Conservation (phyloP, 1,140 invertebrate genomes). For the Antheraea pernyi region DNA sequence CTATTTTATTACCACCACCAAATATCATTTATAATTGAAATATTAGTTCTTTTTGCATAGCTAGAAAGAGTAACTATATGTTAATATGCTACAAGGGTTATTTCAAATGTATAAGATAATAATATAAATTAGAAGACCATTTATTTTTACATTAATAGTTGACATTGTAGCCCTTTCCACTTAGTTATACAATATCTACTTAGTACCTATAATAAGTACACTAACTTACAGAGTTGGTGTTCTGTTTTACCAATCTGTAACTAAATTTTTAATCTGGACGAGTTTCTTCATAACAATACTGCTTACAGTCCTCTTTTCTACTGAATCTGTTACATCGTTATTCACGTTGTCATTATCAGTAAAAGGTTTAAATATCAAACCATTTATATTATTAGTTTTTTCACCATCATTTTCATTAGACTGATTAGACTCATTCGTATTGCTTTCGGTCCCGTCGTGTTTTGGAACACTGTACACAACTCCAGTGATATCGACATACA, state of each 20-base stretch:
- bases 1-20: slow-evolving; percentile 41
- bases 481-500: slow-evolving; percentile 30
- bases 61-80: too few species aligned
- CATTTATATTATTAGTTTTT: background rate
- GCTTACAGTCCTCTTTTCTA: background rate
- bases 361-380: slow-evolving; percentile 2
- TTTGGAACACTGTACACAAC: background rate
- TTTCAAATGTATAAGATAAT: too few species aligned
- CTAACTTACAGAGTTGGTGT: background rate
- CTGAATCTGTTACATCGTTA: background rate
- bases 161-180: too few species aligned
- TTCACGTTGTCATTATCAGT: background rate
- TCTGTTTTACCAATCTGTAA: slow-evolving; percentile 35
- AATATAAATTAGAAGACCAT: too few species aligned
- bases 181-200: too few species aligned
- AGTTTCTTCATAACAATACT: slow-evolving; percentile 30
- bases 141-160: too few species aligned
- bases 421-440: background rate
- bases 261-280: slow-evolving; percentile 33
- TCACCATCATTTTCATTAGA: background rate
- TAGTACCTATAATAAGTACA: slow-evolving; percentile 13
- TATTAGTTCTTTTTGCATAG: too few species aligned
- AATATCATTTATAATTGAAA: background rate
- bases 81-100: too few species aligned
- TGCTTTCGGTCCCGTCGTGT: background rate